Evolutionary conservation across 2,888 invertebrate genomes (phyloP).

Genomic region (Stramonita haemastoma): DNA sequence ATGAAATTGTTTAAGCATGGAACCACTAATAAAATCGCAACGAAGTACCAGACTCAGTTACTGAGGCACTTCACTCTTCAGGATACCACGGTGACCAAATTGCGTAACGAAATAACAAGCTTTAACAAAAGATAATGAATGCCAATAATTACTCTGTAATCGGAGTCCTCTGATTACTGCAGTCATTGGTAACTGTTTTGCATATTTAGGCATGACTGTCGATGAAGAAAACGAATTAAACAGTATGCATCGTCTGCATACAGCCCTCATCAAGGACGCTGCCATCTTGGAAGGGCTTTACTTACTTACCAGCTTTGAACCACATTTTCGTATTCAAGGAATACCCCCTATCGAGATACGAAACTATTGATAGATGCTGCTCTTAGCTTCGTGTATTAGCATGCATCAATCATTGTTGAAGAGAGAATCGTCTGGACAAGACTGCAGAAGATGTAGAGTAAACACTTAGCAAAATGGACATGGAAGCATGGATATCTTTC

Average conservation of each 20-base stretch:
- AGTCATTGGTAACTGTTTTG: background rate
- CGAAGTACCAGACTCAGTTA: no score
- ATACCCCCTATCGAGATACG: constrained; percentile 39
- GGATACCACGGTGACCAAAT: no score
- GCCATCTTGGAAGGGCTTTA: constrained; percentile 46
- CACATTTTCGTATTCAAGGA: constrained; percentile 20
- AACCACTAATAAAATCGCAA: no score
- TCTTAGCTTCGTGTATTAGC: constrained; percentile 53
- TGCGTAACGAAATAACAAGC: no score
- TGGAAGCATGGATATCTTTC: constrained; percentile 50
- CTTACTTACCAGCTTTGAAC: background rate
- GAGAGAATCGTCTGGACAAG: constrained; percentile 44
- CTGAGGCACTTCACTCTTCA: no score
- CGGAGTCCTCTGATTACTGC: background rate
- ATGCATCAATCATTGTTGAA: constrained; percentile 49
- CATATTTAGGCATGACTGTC: background rate
- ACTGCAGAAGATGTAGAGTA: constrained; percentile 26
- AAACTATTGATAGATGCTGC: constrained; percentile 44
- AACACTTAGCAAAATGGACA: constrained; percentile 35
- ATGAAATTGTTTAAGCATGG: no score
- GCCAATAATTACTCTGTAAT: constrained; percentile 28
- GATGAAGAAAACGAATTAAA: constrained; percentile 3
- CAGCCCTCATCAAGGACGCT: constrained; percentile 43
- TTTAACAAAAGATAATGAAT: background rate
- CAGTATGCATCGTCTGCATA: constrained; percentile 46